Evolutionary conservation across 2,888 invertebrate species (phyloP), one percentile per base, ranked within the genome.

Genomic region (Stratiomys singularior): DNA sequence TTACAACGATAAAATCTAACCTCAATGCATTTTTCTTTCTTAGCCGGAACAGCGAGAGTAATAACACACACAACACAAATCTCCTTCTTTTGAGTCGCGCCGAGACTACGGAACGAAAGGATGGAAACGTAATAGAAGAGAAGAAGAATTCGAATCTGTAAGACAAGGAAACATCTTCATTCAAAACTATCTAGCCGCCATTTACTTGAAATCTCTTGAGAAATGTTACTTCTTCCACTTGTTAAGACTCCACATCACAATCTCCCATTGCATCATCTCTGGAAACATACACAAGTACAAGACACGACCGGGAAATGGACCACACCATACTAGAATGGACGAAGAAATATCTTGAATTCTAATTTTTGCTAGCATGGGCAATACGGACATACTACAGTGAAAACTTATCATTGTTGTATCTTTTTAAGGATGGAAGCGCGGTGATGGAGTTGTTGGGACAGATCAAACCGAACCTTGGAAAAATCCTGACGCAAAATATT

Each of bases 1-100:
- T 37, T 37, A 37, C 21, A n/a, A 25, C 58, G 58, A 60, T 60
- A 60, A 60, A 60, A 60, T 60, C 58, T 60, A 60, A 60, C 58
- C 58, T 25, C 23, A 25, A 21, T 60, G 58, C 58, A 60, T 60
- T 60, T 1, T 30, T 64, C 30, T 25, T 15, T 64, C 30, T 30
- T 64, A n/a, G 23, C 5, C 60, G 25, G 30, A 64, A 64, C 64
- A n/a, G n/a, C n/a, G 30, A 64, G 30, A 64, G 30, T 64, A 27
- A 64, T 64, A 37, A 37, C n/a, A 64, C 64, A 30, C 30, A 30
- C 27, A 13, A 27, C n/a, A 64, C 64, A 64, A 64, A 64, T 64
- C 64, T 64, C 30, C 28, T 28, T 27, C 64, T 27, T n/a, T 64
- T 64, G 15, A 30, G 15, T 30, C 30, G 30, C 13, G 23, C 37